Evolutionary conservation across 2,888 invertebrate species (phyloP).

Genomic region (Agrypnus murinus): DNA sequence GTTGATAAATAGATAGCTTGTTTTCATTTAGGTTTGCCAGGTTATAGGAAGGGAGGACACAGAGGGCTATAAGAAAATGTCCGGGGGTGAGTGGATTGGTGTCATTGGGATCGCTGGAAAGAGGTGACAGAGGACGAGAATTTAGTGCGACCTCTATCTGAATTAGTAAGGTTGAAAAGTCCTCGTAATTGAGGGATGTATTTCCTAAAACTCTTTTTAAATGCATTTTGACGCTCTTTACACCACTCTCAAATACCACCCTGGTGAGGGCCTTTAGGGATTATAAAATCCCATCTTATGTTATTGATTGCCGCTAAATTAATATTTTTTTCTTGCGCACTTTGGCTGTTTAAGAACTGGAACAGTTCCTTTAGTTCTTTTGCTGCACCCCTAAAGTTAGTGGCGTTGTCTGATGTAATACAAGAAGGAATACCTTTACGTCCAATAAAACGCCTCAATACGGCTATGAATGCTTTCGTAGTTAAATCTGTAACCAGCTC

Average conservation of each 20-base stretch:
- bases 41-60: slow-evolving; percentile 36
- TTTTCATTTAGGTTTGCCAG: slow-evolving; percentile 16
- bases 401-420: slow-evolving; percentile 38
- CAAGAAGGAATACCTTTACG: slow-evolving; percentile 34
- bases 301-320: slow-evolving; percentile 41
- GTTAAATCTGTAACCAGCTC: slow-evolving; percentile 55
- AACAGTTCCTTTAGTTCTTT: slow-evolving; percentile 42
- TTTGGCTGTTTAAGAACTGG: background rate
- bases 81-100: slow-evolving; percentile 42
- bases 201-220: slow-evolving; percentile 57
- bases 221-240: slow-evolving; percentile 60
- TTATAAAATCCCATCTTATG: slow-evolving; percentile 61
- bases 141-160: slow-evolving; percentile 59
- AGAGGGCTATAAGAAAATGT: slow-evolving; percentile 59
- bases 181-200: slow-evolving; percentile 55
- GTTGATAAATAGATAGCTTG: slow-evolving; percentile 36
- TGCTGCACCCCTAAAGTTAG: slow-evolving; percentile 49
- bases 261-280: slow-evolving; percentile 58
- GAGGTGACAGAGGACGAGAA: slow-evolving; percentile 56
- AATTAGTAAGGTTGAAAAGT: slow-evolving; percentile 55
- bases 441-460: slow-evolving; percentile 36
- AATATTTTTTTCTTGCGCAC: background rate
- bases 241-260: slow-evolving; percentile 61
- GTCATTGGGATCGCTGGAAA: slow-evolving; percentile 47
- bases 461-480: slow-evolving; percentile 53